These are phyloP conservation scores for Eidolon helvum DNA, from an alignment of 2,113 vertebrate species.

Conservation along the genomic window DNA sequence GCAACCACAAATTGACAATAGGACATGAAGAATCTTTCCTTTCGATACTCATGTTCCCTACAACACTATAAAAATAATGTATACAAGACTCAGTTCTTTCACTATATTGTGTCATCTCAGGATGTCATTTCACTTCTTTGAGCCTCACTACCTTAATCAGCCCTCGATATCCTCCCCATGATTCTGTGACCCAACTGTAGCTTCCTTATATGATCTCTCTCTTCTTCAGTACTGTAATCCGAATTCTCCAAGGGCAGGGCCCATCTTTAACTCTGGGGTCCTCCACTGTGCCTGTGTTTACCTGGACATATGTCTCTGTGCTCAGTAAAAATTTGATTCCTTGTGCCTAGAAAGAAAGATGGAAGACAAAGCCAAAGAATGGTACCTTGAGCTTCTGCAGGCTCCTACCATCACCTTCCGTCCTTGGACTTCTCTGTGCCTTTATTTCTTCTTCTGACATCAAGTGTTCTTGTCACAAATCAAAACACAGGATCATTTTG, in stretches of 20 bases:
- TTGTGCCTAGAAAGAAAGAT: not conserved
- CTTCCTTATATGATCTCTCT: not conserved
- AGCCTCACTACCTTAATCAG: not conserved
- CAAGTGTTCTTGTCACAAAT: not conserved
- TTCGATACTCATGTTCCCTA: not conserved
- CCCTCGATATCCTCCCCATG: not conserved
- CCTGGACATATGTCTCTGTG: not conserved
- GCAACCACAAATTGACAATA: not conserved
- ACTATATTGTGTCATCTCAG: not conserved
- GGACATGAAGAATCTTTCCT: not conserved
- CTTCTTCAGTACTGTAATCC: not conserved
- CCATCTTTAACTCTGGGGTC: not conserved
- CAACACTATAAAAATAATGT: not conserved
- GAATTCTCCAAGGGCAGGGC: not conserved
- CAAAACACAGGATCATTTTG: not conserved
- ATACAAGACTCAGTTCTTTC: not conserved
- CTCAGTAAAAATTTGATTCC: not conserved
- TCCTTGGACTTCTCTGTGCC: not conserved
- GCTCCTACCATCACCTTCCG: no score
- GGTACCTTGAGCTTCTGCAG: not conserved
- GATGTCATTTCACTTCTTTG: not conserved
- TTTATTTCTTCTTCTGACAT: not conserved
- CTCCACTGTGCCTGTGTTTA: not conserved
- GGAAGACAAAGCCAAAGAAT: not conserved
- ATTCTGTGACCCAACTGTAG: not conserved